phyloP scores from a whole-genome alignment of 1,140 invertebrate species.

The Neodiprion pinetum region DNA sequence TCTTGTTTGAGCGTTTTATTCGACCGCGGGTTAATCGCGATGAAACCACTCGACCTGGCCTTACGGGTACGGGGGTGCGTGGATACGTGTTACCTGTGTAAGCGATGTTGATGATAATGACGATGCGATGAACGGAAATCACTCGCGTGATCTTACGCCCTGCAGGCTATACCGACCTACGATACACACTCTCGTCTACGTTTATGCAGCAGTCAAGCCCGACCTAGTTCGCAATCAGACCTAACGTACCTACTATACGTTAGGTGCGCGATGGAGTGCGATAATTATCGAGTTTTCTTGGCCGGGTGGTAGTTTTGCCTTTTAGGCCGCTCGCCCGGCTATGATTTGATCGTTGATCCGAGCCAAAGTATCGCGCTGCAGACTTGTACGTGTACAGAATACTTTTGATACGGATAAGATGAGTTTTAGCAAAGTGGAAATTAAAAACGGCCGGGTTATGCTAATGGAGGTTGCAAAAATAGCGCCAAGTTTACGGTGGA shows the following conservation, averaged over 20 bases:
- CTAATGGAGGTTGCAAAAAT: neutral
- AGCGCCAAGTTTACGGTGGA: neutral
- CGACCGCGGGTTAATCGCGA: too few relatives aligned
- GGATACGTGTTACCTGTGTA: too few relatives aligned
- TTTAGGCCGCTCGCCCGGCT: too few relatives aligned
- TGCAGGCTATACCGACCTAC: neutral
- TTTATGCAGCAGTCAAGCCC: neutral
- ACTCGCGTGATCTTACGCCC: neutral
- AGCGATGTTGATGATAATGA: neutral
- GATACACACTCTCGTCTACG: neutral
- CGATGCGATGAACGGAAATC: slow-evolving; percentile 4
- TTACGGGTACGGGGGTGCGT: too few relatives aligned
- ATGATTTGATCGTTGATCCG: too few relatives aligned
- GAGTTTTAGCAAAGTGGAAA: neutral
- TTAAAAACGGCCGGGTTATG: neutral
- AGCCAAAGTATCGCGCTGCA: too few relatives aligned
- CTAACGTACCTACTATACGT: neutral
- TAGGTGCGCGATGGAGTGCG: neutral
- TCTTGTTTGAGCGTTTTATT: too few relatives aligned
- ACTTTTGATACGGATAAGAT: too few relatives aligned
- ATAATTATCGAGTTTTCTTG: too few relatives aligned
- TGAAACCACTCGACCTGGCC: too few relatives aligned
- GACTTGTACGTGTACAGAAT: too few relatives aligned
- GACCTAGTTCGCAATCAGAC: neutral
- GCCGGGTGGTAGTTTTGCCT: too few relatives aligned